These are phyloP conservation scores for Gymnothorax javanicus DNA, from an alignment of 2,797 vertebrate species.

Conservation along the genomic window DNA sequence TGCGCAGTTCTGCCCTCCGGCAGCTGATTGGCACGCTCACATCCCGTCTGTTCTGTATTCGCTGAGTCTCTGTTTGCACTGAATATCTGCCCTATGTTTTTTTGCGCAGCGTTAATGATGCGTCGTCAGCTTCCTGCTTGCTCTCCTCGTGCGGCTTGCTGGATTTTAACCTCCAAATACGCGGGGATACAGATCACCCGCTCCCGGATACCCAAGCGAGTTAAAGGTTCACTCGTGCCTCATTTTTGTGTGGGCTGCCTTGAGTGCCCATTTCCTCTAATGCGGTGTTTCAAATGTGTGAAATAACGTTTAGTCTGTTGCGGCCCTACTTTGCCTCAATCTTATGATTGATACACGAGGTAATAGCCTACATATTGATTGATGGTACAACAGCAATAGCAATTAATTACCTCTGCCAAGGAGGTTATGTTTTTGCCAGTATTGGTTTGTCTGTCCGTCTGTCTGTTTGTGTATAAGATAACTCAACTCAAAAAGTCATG, in stretches of 20 bases:
- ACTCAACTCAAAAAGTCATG: not conserved
- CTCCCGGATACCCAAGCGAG: not conserved
- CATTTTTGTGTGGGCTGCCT: not conserved
- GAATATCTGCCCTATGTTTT: not conserved
- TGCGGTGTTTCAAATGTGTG: not conserved
- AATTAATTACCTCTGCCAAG: not conserved
- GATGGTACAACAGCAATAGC: not conserved
- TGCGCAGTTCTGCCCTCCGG: not conserved
- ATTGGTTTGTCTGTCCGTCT: too few relatives aligned
- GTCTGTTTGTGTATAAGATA: too few relatives aligned
- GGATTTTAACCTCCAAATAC: not conserved
- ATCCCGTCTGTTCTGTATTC: not conserved
- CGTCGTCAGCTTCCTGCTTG: not conserved
- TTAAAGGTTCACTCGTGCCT: not conserved
- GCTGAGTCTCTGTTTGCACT: slow-evolving; percentile 13
- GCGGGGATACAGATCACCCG: not conserved
- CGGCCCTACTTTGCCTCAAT: not conserved
- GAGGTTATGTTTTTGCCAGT: too few relatives aligned
- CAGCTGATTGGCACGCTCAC: not conserved
- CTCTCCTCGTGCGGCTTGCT: not conserved
- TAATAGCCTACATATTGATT: not conserved
- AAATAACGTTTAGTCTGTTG: not conserved
- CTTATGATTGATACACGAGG: not conserved
- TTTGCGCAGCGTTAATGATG: slow-evolving; percentile 19
- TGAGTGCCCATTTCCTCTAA: not conserved